Conservation (phyloP, 2,113 vertebrate species). For the Malurus elegans region DNA sequence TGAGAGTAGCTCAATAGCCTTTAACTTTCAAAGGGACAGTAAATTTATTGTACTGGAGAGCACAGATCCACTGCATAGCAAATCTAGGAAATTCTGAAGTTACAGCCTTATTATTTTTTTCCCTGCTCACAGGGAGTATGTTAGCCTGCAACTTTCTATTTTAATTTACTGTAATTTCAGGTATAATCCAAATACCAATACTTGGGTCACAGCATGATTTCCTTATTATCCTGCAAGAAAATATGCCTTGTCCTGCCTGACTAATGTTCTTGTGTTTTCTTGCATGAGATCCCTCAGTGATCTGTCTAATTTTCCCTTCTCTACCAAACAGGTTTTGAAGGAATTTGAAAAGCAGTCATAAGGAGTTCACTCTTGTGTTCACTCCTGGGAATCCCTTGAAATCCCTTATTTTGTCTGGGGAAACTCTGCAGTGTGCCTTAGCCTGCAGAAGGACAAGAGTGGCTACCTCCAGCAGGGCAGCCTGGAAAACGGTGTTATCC, state of each 20-base stretch:
- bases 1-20: constrained; percentile 31
- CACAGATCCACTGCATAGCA: not conserved
- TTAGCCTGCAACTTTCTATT: not conserved
- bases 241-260: not conserved
- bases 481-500: not conserved
- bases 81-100: not conserved
- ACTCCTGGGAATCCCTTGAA: not conserved
- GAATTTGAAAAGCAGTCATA: not conserved
- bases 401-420: not conserved
- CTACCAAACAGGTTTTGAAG: not conserved
- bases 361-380: not conserved
- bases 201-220: not conserved
- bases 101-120: not conserved
- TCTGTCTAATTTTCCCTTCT: not conserved
- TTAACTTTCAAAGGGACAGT: not conserved
- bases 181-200: not conserved
- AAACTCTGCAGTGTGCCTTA: not conserved
- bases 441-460: not conserved
- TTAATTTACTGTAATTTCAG: not conserved
- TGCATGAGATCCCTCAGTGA: not conserved
- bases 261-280: not conserved
- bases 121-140: not conserved
- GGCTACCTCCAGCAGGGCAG: not conserved
- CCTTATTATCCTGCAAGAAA: not conserved
- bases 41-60: constrained; percentile 5